Percentiles rank a stretch among this genome's conserved stretches.
Evolutionary conservation across 64 coral and sea anemone species (phyloP).

Genomic region (Montipora capricornis): DNA sequence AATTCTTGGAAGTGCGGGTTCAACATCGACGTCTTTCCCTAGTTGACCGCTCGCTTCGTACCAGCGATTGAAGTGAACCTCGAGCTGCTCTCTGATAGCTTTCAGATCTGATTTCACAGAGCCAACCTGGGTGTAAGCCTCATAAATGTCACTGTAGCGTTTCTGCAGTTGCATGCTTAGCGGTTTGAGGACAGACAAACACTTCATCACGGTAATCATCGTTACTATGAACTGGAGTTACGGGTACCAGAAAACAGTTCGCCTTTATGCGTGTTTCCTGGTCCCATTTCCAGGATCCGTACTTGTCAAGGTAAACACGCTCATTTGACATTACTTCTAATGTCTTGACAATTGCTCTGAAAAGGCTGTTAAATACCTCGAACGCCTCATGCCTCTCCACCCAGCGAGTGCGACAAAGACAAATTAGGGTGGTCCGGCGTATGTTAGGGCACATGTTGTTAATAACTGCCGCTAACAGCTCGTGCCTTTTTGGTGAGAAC

Average conservation of each 20-base stretch:
- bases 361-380: conserved; percentile 34
- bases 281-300: conserved; percentile 43
- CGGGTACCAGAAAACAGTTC: conserved; percentile 22
- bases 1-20: conserved; percentile 41
- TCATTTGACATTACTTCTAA: neutral
- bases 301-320: conserved; percentile 26
- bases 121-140: conserved; percentile 44
- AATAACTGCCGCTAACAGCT: conserved; percentile 35
- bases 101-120: conserved; percentile 58
- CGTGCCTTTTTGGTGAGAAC: conserved; percentile 34
- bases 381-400: conserved; percentile 55
- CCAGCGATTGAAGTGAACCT: conserved; percentile 23
- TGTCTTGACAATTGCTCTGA: conserved; percentile 48
- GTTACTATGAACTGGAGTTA: conserved; percentile 59
- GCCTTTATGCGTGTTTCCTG: conserved; percentile 42
- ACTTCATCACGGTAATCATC: conserved; percentile 67
- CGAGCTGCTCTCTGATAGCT: conserved; percentile 40
- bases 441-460: conserved; percentile 40
- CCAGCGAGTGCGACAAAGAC: conserved; percentile 66
- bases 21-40: conserved; percentile 15
- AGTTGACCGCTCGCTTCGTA: conserved; percentile 16
- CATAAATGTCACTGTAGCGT: conserved; percentile 51
- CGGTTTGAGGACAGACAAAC: conserved; percentile 36
- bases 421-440: conserved; percentile 16
- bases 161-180: conserved; percentile 65